phyloP scores from a whole-genome alignment of 2,888 invertebrate species.

The Drosophila atroscutellata region DNA sequence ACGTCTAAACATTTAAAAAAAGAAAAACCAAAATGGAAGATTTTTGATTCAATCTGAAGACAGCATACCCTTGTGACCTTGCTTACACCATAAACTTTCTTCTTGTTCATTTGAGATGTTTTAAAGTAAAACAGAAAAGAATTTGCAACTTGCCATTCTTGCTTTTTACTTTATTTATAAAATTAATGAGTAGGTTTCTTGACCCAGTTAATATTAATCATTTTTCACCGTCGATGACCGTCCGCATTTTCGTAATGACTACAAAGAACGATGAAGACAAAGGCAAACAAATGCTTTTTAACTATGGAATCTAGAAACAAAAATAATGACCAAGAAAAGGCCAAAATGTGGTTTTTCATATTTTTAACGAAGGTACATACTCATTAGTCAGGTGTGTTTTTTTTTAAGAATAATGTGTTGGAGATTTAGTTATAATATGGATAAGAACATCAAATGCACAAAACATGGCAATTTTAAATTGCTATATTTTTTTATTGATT shows the following conservation, averaged over 20 bases:
- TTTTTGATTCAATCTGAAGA: neutral
- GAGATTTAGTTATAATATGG: neutral
- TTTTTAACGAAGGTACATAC: too few relatives aligned
- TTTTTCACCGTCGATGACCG: neutral
- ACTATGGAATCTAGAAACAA: neutral
- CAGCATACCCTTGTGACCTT: neutral
- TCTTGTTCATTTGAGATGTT: neutral
- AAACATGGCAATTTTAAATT: neutral
- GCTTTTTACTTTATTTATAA: neutral
- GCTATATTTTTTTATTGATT: neutral
- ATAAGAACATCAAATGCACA: neutral
- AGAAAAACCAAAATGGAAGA: neutral
- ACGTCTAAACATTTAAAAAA: neutral
- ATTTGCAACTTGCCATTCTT: neutral
- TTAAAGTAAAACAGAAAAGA: neutral
- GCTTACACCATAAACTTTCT: neutral
- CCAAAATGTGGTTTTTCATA: neutral
- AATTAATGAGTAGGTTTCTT: neutral
- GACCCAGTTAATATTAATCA: neutral
- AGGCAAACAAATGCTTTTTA: neutral
- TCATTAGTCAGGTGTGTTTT: neutral
- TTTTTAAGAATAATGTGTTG: neutral
- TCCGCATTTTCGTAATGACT: neutral
- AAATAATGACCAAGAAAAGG: neutral
- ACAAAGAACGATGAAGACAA: neutral